These are phyloP conservation scores for Catagonus wagneri DNA, from an alignment of 2,113 vertebrate species.

Conservation along the genomic window DNA sequence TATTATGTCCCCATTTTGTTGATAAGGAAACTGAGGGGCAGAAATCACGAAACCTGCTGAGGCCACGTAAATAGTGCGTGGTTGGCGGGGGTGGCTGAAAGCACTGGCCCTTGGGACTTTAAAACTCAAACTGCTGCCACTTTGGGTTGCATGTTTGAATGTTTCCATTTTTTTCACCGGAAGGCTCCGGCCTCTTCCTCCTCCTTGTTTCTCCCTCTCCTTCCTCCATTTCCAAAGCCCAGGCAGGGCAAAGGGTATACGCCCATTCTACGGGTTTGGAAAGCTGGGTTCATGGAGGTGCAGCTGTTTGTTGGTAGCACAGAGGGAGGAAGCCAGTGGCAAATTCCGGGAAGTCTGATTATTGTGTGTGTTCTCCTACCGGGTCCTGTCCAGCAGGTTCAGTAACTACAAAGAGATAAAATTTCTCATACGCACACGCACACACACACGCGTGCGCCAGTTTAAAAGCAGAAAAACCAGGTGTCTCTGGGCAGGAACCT, in stretches of 20 bases:
- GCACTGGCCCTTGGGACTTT: rapidly evolving
- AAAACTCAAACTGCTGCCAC: not conserved
- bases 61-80: rapidly evolving
- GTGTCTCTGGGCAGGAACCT: not conserved
- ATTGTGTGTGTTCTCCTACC: not conserved
- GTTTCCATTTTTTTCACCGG: not conserved
- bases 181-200: not conserved
- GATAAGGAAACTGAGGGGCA: not conserved
- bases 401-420: not conserved
- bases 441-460: not conserved
- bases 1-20: not conserved
- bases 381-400: not conserved
- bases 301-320: not conserved
- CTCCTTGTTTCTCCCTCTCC: not conserved
- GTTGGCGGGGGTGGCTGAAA: not conserved
- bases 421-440: too few relatives aligned
- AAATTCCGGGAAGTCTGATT: not conserved
- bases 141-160: not conserved
- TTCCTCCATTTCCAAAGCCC: not conserved
- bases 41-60: not conserved
- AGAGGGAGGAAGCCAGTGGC: not conserved
- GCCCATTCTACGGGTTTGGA: not conserved
- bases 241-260: not conserved
- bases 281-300: not conserved
- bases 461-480: not conserved